A percentile compares a stretch with the other conserved stretches of the same genome.
Conservation (phyloP, 2,888 invertebrate species). For the Cheilosia impressa region DNA sequence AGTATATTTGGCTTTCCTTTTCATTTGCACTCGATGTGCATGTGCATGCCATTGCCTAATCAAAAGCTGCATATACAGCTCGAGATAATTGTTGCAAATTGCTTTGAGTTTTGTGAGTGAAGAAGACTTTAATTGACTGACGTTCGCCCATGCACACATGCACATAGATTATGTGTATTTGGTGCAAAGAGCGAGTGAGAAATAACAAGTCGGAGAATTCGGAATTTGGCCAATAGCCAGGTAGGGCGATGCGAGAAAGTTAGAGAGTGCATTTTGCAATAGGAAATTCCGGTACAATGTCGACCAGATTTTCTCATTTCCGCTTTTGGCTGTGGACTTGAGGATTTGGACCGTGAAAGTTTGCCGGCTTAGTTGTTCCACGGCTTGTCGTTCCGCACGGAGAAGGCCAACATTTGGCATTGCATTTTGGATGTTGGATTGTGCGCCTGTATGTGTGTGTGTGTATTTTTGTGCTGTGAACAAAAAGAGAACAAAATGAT, state of each 20-base stretch:
- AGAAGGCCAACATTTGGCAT: conserved; percentile 34
- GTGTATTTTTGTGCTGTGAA: neutral
- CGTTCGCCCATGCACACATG: neutral
- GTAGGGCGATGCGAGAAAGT: conserved; percentile 53
- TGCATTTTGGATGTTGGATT: neutral
- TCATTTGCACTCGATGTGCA: too few species aligned
- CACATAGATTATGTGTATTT: neutral
- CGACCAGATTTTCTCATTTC: conserved; percentile 73
- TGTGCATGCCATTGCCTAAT: neutral
- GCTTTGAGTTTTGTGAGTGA: conserved; percentile 43
- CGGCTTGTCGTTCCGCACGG: conserved; percentile 29
- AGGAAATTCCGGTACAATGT: conserved; percentile 75
- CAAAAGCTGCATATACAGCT: conserved; percentile 9
- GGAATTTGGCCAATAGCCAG: conserved; percentile 68
- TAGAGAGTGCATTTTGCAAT: conserved; percentile 70
- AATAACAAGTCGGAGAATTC: conserved; percentile 33
- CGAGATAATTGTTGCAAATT: conserved; percentile 68
- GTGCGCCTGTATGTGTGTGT: neutral
- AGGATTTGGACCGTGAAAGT: conserved; percentile 65
- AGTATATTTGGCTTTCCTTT: conserved; percentile 12
- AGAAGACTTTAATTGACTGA: conserved; percentile 56
- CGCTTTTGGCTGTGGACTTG: conserved; percentile 52
- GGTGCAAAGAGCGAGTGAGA: neutral
- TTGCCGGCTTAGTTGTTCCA: conserved; percentile 53
- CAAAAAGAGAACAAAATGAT: conserved; percentile 38